phyloP scores from a whole-genome alignment of 2,888 invertebrate species.

The Melanotus villosus region DNA sequence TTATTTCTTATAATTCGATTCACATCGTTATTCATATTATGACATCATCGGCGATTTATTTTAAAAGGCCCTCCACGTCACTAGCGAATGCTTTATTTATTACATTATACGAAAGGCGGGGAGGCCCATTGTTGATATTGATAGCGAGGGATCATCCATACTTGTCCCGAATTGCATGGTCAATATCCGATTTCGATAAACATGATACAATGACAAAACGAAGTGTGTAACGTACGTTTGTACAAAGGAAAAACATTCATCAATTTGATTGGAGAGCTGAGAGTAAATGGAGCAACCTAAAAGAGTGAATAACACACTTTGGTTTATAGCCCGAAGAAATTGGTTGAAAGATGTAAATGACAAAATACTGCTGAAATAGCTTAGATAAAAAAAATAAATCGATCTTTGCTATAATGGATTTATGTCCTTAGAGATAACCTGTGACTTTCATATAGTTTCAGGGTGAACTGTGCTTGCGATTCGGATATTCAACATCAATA shows the following conservation, averaged over 20 bases:
- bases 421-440: too few relatives aligned
- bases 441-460: too few relatives aligned
- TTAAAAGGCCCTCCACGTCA: conserved; percentile 19
- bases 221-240: conserved; percentile 16
- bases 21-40: conserved; percentile 41
- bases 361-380: too few relatives aligned
- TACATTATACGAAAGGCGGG: not conserved
- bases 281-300: conserved; percentile 15
- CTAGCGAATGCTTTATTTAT: conserved; percentile 19
- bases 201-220: conserved; percentile 11
- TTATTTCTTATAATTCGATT: conserved; percentile 41
- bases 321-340: not conserved
- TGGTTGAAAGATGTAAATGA: not conserved
- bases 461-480: too few relatives aligned
- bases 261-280: conserved; percentile 10
- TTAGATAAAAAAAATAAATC: too few relatives aligned
- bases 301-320: not conserved
- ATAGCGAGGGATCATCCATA: conserved; percentile 26
- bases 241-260: conserved; percentile 22
- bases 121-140: conserved; percentile 19
- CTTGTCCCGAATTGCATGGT: conserved; percentile 29
- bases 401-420: too few relatives aligned
- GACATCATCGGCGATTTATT: conserved; percentile 32
- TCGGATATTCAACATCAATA: too few relatives aligned
- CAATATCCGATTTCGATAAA: conserved; percentile 40